Evolutionary conservation across 2,888 invertebrate species (phyloP), one percentile per base, ranked within the genome.

Genomic region (Acanthopleura granulata): DNA sequence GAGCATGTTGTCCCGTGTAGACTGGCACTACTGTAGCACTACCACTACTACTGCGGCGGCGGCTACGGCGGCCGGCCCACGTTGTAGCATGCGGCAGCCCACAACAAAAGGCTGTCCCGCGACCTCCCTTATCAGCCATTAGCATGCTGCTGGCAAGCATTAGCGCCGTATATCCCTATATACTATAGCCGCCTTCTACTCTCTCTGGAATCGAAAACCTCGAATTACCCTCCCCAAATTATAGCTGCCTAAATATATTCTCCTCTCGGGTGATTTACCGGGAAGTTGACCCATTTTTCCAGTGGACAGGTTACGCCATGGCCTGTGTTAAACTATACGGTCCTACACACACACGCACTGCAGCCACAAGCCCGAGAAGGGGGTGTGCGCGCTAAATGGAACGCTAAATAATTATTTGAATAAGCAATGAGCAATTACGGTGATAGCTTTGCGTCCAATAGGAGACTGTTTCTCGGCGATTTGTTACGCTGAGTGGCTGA

Each of bases 391-490:
- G 66, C 66, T 66, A 27, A 27, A 66, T 6, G 29, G 66, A 66
- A 66, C 66, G 66, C 66, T 22, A 66, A 66, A 27, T 66, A 22
- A 66, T 66, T 66, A 66, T 66, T 66, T 66, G 66, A 66, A 66
- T 66, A 66, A 66, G 66, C 4, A 66, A 66, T 66, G 66, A 66
- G 29, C 66, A 66, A 66, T 66, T 66, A 66, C 29, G 1, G 15
- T 66, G 25, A 66, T 66, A 6, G 66, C 27, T 27, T 6, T 6
- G 1, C 29, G 25, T 27, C 66, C 66, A 66, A 66, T 66, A 18
- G 22, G 12, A 3, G 12, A 12, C 4, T 12, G 18, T 57, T 57
- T 57, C 22, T 1, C 1, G 22, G 12, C 27, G 66, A 27, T 66
- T 66, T 66, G 25, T 66, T 27, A 66, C 22, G 27, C 22, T 27